Evolutionary conservation across 2,113 vertebrate genomes (phyloP).

Genomic region (Callionymus lyra): DNA sequence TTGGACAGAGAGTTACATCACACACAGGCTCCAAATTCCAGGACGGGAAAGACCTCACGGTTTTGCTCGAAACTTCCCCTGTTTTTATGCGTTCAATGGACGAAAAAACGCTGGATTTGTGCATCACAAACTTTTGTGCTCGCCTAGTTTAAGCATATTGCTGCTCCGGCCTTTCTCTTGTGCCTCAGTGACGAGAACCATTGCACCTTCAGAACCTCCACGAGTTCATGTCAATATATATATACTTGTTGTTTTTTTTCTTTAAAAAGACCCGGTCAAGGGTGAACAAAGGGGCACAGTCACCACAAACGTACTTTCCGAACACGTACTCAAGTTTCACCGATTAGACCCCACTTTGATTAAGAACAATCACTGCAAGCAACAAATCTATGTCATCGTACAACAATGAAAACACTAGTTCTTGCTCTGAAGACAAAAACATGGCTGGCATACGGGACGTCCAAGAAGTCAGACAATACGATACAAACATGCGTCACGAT

Average conservation of each 20-base stretch:
- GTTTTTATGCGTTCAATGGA: constrained; percentile 15
- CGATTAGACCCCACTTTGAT: constrained; percentile 59
- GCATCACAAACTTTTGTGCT: constrained; percentile 12
- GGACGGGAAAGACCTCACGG: constrained; percentile 14
- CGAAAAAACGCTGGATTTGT: constrained; percentile 15
- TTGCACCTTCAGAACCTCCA: constrained; percentile 11
- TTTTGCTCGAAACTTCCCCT: constrained; percentile 24
- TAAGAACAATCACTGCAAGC: constrained; percentile 62
- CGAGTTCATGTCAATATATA: neutral
- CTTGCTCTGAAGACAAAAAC: constrained; percentile 53
- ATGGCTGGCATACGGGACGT: constrained; percentile 55
- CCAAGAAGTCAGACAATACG: constrained; percentile 58
- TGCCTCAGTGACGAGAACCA: constrained; percentile 16
- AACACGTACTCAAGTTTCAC: constrained; percentile 50
- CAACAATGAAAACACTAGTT: constrained; percentile 55
- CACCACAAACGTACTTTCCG: constrained; percentile 55
- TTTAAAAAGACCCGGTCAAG: constrained; percentile 28
- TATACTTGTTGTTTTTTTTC: neutral
- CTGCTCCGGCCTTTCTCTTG: constrained; percentile 14
- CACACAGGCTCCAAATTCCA: too few species aligned
- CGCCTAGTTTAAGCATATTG: constrained; percentile 5
- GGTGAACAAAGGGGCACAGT: constrained; percentile 46
- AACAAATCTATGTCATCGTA: constrained; percentile 49
- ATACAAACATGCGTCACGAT: constrained; percentile 62
- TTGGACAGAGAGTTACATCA: constrained; percentile 38